Conservation (phyloP, 2,888 invertebrate species). For the Dermolepida albohirtum region DNA sequence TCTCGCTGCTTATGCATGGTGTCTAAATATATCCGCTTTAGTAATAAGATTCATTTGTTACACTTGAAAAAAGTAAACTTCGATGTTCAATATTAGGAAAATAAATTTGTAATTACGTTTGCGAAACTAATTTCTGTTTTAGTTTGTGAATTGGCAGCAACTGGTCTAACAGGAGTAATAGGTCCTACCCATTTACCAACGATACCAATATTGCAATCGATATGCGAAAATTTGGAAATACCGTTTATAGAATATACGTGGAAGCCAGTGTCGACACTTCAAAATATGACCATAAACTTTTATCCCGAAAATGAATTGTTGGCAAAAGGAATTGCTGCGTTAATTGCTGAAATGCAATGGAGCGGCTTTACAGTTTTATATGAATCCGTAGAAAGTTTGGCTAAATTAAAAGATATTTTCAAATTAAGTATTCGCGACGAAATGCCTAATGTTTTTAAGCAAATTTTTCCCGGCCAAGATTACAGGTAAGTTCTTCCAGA, state of each 20-base stretch:
- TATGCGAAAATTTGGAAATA: constrained; percentile 85
- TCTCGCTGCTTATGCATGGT: too few relatives aligned
- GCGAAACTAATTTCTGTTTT: constrained; percentile 43
- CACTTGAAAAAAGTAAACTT: too few relatives aligned
- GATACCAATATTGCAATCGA: constrained; percentile 82
- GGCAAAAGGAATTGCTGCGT: constrained; percentile 74
- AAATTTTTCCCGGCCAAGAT: constrained; percentile 65
- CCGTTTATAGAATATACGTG: constrained; percentile 86
- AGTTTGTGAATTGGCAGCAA: constrained; percentile 53
- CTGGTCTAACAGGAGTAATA: constrained; percentile 83
- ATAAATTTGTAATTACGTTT: too few relatives aligned
- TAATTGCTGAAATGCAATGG: constrained; percentile 80
- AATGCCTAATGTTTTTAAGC: constrained; percentile 73
- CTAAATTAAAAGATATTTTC: constrained; percentile 82
- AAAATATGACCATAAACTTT: constrained; percentile 69
- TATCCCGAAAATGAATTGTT: constrained; percentile 77
- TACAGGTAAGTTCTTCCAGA: constrained; percentile 48
- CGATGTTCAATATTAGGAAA: too few relatives aligned
- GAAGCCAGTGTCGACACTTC: constrained; percentile 66
- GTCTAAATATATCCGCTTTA: too few relatives aligned
- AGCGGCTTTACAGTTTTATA: constrained; percentile 82
- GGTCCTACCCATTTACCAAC: constrained; percentile 79
- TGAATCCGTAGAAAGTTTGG: constrained; percentile 79
- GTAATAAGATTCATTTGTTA: too few relatives aligned
- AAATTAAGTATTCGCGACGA: constrained; percentile 74